These are phyloP conservation scores for Machaerirhynchus nigripectus DNA, from an alignment of 2,113 vertebrate genomes.

Conservation along the genomic window DNA sequence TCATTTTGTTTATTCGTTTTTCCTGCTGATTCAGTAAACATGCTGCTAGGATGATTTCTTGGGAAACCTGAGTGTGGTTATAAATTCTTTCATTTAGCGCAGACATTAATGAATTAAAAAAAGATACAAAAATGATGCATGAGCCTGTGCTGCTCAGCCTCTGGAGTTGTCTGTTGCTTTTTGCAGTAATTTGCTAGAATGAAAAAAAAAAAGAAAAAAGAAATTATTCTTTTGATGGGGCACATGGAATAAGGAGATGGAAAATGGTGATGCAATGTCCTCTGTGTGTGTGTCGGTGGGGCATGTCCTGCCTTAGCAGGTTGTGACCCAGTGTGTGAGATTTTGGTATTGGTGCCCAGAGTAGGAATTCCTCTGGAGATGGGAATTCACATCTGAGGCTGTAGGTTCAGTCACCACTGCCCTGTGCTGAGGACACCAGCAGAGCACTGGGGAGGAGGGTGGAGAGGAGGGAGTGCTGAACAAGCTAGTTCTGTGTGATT, in stretches of 20 bases:
- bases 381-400: not conserved
- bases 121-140: not conserved
- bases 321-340: not conserved
- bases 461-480: not conserved
- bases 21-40: slow-evolving; percentile 39
- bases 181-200: not conserved
- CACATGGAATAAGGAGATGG: not conserved
- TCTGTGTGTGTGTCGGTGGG: not conserved
- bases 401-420: not conserved
- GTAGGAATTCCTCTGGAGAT: not conserved
- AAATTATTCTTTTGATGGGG: not conserved
- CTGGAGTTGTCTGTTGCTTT: not conserved
- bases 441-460: not conserved
- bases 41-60: not conserved
- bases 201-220: not conserved
- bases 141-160: not conserved
- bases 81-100: not conserved
- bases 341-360: not conserved
- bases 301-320: not conserved
- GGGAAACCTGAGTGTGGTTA: not conserved
- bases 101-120: not conserved
- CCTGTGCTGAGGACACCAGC: not conserved
- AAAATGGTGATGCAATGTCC: not conserved
- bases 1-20: slow-evolving; percentile 11
- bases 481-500: not conserved